Conservation (phyloP, 1,140 invertebrate species). For the Drosophila funebris region DNA sequence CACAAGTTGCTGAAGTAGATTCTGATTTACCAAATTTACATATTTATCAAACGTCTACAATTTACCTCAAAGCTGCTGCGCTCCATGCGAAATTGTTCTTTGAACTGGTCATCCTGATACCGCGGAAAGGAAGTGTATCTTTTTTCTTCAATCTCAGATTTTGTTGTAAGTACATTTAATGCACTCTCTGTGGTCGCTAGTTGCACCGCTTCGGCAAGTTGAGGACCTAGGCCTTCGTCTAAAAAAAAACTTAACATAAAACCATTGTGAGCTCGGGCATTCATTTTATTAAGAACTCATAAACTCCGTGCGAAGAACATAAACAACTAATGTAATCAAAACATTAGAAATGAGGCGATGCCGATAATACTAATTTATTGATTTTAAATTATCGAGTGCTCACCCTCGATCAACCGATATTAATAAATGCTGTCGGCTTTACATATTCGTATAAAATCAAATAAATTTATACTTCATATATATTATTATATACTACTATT, state of each 20-base stretch:
- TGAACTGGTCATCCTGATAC: slow-evolving; percentile 40
- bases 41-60: not conserved
- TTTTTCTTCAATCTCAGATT: not conserved
- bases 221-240: slow-evolving; percentile 26
- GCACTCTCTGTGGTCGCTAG: slow-evolving; percentile 6
- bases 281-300: slow-evolving; percentile 20
- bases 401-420: no score
- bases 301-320: not conserved
- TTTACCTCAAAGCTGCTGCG: slow-evolving; percentile 37
- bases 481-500: no score
- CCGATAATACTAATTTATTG: not conserved
- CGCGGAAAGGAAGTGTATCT: not conserved
- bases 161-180: not conserved
- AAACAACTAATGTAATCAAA: not conserved
- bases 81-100: slow-evolving; percentile 41
- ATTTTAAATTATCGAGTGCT: no score
- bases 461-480: no score
- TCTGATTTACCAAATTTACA: not conserved
- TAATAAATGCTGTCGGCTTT: no score
- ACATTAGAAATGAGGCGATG: not conserved
- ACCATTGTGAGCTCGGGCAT: slow-evolving; percentile 30
- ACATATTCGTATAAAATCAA: no score
- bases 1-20: slow-evolving; percentile 13
- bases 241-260: slow-evolving; percentile 44
- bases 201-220: slow-evolving; percentile 30